These are phyloP conservation scores for Salvelinus alpinus DNA, from an alignment of 2,113 vertebrate genomes.

Conservation along the genomic window DNA sequence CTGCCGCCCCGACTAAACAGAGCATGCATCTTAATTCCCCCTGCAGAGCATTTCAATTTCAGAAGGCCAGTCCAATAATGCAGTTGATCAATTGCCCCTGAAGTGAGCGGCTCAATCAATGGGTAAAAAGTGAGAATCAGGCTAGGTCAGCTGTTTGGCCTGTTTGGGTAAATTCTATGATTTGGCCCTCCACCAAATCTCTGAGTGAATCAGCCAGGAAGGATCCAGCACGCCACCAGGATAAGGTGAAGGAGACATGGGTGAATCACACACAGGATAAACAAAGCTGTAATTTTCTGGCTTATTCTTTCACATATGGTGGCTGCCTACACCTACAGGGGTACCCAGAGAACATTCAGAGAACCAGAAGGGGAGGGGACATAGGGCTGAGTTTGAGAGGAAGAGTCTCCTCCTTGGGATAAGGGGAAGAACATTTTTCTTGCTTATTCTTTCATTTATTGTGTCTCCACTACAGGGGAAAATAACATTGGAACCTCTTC, in stretches of 20 bases:
- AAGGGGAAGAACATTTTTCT: too few species aligned
- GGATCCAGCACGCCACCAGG: neutral
- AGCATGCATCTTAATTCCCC: slow-evolving; percentile 28
- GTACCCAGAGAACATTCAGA: neutral
- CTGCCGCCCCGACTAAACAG: neutral
- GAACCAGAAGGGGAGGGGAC: neutral
- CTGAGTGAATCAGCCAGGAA: neutral
- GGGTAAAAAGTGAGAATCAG: slow-evolving; percentile 19
- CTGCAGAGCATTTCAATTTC: slow-evolving; percentile 32
- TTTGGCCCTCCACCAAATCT: slow-evolving; percentile 25
- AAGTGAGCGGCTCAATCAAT: slow-evolving; percentile 40
- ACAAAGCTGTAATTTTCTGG: too few species aligned
- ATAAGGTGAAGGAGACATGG: neutral
- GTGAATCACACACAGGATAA: too few species aligned
- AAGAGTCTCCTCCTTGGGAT: too few species aligned
- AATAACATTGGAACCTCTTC: too few species aligned
- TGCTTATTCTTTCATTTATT: too few species aligned
- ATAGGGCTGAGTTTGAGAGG: neutral
- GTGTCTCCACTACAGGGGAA: too few species aligned
- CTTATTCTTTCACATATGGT: too few species aligned
- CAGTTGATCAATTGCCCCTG: slow-evolving; percentile 42
- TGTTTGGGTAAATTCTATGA: slow-evolving; percentile 34
- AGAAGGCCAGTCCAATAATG: slow-evolving; percentile 32
- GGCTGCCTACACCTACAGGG: too few species aligned
- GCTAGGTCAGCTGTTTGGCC: slow-evolving; percentile 20